These are phyloP conservation scores for Heliothis peltigera DNA, from an alignment of 2,888 invertebrate genomes.

Conservation along the genomic window DNA sequence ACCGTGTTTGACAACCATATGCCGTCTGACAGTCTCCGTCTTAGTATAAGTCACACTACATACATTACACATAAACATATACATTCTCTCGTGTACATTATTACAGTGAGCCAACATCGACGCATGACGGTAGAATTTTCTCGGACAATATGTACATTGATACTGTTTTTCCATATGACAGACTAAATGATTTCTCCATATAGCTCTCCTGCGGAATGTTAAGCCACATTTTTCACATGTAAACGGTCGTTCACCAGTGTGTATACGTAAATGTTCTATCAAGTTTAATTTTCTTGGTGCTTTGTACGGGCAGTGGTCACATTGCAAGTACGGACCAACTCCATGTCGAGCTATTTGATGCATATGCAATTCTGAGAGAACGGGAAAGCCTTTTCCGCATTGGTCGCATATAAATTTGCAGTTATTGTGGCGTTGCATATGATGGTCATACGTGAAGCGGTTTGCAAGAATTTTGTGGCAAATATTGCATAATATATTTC, in stretches of 20 bases:
- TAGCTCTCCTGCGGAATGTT: constrained; percentile 79
- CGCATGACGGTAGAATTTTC: constrained; percentile 73
- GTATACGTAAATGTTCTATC: constrained; percentile 79
- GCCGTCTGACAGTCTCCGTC: constrained; percentile 76
- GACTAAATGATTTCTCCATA: constrained; percentile 83
- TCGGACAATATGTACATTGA: constrained; percentile 78
- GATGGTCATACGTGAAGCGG: constrained; percentile 72
- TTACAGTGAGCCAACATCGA: constrained; percentile 80
- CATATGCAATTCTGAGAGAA: constrained; percentile 70
- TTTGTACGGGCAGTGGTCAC: constrained; percentile 79
- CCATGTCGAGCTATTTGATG: constrained; percentile 79
- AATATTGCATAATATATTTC: constrained; percentile 71
- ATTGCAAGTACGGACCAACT: constrained; percentile 75
- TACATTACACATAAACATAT: constrained; percentile 77
- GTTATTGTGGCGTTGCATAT: constrained; percentile 81
- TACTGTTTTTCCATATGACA: constrained; percentile 79
- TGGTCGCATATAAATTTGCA: constrained; percentile 81
- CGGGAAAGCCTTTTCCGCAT: constrained; percentile 80
- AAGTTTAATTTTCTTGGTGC: constrained; percentile 75
- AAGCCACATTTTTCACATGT: constrained; percentile 84
- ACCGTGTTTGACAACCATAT: constrained; percentile 80
- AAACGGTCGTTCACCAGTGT: constrained; percentile 83
- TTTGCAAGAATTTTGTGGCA: constrained; percentile 78
- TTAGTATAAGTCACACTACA: constrained; percentile 82
- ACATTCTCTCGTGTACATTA: constrained; percentile 78